Base-by-base conservation (phyloP, 2,113 vertebrate genomes). In the Rhadina sibilatrix region DNA sequence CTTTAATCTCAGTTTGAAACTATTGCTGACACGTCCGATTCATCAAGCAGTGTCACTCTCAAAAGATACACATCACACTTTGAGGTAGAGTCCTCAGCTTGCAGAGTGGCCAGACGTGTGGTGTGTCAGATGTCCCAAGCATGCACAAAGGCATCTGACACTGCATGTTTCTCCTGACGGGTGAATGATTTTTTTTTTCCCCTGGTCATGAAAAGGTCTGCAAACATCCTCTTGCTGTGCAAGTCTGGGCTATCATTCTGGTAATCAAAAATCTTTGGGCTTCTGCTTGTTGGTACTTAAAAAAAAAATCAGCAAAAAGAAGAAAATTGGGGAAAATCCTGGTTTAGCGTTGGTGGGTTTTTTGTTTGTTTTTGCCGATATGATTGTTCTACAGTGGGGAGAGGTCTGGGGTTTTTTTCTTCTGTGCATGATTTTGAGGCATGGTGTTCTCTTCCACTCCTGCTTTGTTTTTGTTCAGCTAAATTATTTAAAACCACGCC, bases 51-150 rank as follows among this genome's bases (percentile, higher is more conserved):
- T 11, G 98, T 99, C 96, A 99, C 98, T 42, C 98, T 99, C 95
- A 99, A 99, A 98, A 98, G 99, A 96, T 99, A 99, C 98, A 99
- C 98, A 57, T 97, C 97, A 96, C 98, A 98, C 97, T 97, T 98
- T 23, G 99, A 99, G 99, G 99, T 99, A 99, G 60, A 97, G 94
- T 78, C 18, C 7, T 53, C 65, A 68, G 83, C 53, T 83, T 84
- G 92, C 33, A 61, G 21, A 64, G 78, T 16, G 86, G 50, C 52
- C 47, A 57, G 61, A 33, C 6, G 46, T 83, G 95, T 89, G 92
- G 76, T 86, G 61, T 95, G 87, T 57, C 78, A 85, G 50, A 15
- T 66, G 72, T 44, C 30, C 27, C 56, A 23, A 38, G 92, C 59
- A 40, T 76, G 95, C 89, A 57, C 10, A 59, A 66, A 54, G 28